Conservation (phyloP, 2,797 vertebrate genomes). For the Discoglossus pictus region DNA sequence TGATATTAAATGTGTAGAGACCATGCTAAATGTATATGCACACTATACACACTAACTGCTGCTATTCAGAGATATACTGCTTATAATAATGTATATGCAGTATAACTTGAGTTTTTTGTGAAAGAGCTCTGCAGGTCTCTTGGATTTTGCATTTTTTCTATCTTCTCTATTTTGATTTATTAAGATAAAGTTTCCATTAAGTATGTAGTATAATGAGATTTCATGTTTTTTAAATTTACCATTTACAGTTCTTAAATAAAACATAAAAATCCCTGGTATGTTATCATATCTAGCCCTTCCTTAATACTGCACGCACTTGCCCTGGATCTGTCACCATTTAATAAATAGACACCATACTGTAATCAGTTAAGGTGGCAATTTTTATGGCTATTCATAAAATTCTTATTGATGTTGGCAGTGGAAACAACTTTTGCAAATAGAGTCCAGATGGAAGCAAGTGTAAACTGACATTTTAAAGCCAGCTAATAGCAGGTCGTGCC, state of each 20-base stretch:
- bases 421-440: slow-evolving; percentile 46
- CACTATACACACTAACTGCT: no score
- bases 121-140: no score
- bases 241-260: neutral
- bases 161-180: no score
- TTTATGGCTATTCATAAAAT: slow-evolving; percentile 49
- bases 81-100: no score
- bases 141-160: no score
- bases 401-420: slow-evolving; percentile 46
- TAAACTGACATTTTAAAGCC: slow-evolving; percentile 46
- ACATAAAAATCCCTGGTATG: neutral
- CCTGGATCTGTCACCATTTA: slow-evolving; percentile 32
- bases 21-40: no score
- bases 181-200: no score
- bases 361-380: slow-evolving; percentile 48
- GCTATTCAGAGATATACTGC: no score
- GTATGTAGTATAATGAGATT: no score
- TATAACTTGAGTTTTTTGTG: no score
- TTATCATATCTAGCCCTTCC: slow-evolving; percentile 25
- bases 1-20: no score
- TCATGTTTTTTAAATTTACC: no score
- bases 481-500: slow-evolving; percentile 40
- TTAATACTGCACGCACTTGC: slow-evolving; percentile 21
- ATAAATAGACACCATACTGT: slow-evolving; percentile 27
- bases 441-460: slow-evolving; percentile 47